A percentile compares a stretch with the other conserved stretches of the same genome.
Evolutionary conservation across 2,113 vertebrate species (phyloP).

Genomic region (Rhombomys opimus): DNA sequence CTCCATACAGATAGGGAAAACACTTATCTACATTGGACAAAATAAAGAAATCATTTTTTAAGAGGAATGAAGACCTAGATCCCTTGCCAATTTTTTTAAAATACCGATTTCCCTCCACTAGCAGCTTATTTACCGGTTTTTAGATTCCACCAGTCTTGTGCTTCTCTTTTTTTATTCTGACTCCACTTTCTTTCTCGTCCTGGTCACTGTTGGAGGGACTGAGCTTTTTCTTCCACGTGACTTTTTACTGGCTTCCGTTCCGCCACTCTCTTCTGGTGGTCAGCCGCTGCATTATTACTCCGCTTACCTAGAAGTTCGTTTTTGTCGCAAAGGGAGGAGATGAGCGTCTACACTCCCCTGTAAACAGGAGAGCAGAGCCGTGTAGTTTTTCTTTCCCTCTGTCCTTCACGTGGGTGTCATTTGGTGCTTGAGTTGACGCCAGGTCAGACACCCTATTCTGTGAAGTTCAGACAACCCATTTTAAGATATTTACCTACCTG

Average conservation of each 20-base stretch:
- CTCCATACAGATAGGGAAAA: neutral
- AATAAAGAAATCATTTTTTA: neutral
- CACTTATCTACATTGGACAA: neutral
- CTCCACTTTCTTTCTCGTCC: neutral
- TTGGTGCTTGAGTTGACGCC: neutral
- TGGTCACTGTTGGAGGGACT: neutral
- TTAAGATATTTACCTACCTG: neutral
- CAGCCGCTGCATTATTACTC: neutral
- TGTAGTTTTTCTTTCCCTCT: neutral
- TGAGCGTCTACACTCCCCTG: neutral
- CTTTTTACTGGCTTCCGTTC: neutral
- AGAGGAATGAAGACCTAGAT: neutral
- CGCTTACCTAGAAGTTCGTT: neutral
- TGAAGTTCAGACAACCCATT: neutral
- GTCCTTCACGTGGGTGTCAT: neutral
- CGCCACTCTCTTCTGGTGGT: neutral
- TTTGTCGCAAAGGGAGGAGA: neutral
- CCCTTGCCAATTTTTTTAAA: neutral
- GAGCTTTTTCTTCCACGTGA: neutral
- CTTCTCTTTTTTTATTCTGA: neutral
- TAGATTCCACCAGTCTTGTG: neutral
- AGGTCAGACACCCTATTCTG: neutral
- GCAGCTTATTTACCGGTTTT: neutral
- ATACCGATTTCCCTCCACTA: neutral
- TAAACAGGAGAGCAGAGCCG: neutral